Conservation (phyloP, 2,888 invertebrate species). For the Sceliomorpha sp. region DNA sequence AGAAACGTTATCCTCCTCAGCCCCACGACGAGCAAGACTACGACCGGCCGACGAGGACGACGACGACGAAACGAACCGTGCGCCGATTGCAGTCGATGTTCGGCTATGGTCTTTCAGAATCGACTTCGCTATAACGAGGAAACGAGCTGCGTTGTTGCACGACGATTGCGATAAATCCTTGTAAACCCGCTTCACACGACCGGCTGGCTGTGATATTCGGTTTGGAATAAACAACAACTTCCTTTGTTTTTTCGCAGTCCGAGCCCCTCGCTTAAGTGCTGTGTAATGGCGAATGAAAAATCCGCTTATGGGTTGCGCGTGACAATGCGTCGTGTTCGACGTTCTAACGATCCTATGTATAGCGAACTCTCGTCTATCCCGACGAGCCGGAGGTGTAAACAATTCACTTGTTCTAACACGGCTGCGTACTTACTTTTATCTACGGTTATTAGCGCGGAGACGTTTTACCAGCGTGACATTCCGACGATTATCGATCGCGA, state of each 20-base stretch:
- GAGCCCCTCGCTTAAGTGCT: background rate
- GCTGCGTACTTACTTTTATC: no score
- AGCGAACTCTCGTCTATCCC: background rate
- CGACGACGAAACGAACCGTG: background rate
- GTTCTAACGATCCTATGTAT: conserved; percentile 25
- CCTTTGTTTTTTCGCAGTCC: conserved; percentile 5
- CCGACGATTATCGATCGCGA: no score
- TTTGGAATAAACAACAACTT: conserved; percentile 7
- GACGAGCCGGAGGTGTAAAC: no score
- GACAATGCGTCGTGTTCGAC: conserved; percentile 11
- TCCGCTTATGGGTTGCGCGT: conserved; percentile 3
- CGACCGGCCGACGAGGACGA: conserved; percentile 1
- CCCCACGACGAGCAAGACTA: conserved; percentile 15
- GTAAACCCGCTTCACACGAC: background rate
- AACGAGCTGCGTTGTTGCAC: conserved; percentile 33
- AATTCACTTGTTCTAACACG: no score
- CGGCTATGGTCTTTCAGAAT: conserved; percentile 36
- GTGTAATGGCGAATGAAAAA: no score
- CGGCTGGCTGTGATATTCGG: conserved; percentile 25
- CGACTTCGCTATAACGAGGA: conserved; percentile 46
- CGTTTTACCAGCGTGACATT: no score
- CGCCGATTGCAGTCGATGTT: conserved; percentile 2
- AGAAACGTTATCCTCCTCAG: conserved; percentile 44
- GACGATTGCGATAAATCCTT: conserved; percentile 47
- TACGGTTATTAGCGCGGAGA: no score